These are phyloP conservation scores for Phrynocephalus forsythii DNA, from an alignment of 2,797 vertebrate genomes.

Conservation along the genomic window DNA sequence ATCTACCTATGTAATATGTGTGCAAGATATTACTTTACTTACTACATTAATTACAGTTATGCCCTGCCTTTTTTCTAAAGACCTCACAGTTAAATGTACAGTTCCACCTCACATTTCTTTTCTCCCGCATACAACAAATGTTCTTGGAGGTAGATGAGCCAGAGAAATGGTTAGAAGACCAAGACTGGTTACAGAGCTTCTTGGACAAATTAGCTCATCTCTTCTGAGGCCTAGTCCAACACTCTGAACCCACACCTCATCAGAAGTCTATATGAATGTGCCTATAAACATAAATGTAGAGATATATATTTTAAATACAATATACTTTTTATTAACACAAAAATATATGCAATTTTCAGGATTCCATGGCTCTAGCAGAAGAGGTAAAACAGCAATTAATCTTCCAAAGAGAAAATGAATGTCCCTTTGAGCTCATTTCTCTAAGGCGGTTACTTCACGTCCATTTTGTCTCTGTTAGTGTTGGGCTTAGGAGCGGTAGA, in stretches of 20 bases:
- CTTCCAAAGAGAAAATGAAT: slow-evolving; percentile 57
- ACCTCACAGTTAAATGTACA: neutral
- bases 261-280: neutral
- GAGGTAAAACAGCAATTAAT: slow-evolving; percentile 57
- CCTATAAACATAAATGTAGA: neutral
- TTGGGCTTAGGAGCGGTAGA: too few species aligned
- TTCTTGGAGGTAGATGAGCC: neutral
- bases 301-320: neutral
- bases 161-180: neutral
- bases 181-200: neutral
- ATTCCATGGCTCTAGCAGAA: slow-evolving; percentile 55
- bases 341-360: slow-evolving; percentile 34
- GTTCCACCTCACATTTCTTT: neutral
- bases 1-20: neutral
- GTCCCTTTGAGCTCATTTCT: slow-evolving; percentile 48
- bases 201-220: neutral
- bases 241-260: neutral
- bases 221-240: neutral
- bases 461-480: too few species aligned
- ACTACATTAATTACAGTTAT: neutral
- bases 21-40: neutral
- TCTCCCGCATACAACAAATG: neutral
- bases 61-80: neutral
- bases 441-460: neutral
- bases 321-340: slow-evolving; percentile 34